These are phyloP conservation scores for Argyresthia albistria DNA, from an alignment of 2,888 invertebrate genomes.

Conservation along the genomic window DNA sequence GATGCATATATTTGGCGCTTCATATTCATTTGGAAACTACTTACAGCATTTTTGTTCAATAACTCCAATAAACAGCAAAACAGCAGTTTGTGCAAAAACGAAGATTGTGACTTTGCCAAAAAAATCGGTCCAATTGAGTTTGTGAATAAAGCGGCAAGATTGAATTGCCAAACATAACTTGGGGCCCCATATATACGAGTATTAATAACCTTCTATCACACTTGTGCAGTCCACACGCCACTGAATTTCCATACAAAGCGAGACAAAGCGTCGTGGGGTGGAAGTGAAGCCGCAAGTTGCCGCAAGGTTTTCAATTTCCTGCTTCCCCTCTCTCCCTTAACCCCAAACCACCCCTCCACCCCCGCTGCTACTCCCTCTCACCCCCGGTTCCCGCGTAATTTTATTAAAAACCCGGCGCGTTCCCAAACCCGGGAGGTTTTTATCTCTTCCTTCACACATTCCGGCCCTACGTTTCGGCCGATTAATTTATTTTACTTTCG, in stretches of 20 bases:
- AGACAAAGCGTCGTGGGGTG: background rate
- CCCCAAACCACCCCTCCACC: conserved; percentile 14
- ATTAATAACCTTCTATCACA: too few species aligned
- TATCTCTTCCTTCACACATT: conserved; percentile 47
- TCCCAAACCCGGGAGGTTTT: conserved; percentile 35
- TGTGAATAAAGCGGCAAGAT: conserved; percentile 19
- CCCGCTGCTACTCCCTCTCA: conserved; percentile 5
- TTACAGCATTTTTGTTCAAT: too few species aligned
- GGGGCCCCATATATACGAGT: too few species aligned
- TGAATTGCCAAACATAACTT: background rate
- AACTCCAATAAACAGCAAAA: too few species aligned
- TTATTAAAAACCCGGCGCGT: conserved; percentile 57
- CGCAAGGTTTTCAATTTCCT: conserved; percentile 61
- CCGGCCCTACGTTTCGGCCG: conserved; percentile 24
- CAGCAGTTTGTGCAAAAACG: too few species aligned
- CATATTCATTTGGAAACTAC: too few species aligned
- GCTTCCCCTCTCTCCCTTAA: conserved; percentile 17
- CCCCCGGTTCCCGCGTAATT: conserved; percentile 38
- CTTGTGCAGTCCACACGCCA: too few species aligned
- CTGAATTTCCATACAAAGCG: too few species aligned
- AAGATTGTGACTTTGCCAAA: too few species aligned
- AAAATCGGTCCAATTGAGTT: conserved; percentile 15
- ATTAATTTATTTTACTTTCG: conserved; percentile 6
- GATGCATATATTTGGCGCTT: too few species aligned
- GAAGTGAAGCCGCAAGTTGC: conserved; percentile 26